Percentiles rank a stretch among this genome's conserved stretches.
Conservation (phyloP, 2,113 vertebrate species). For the Todiramphus saurophagus region DNA sequence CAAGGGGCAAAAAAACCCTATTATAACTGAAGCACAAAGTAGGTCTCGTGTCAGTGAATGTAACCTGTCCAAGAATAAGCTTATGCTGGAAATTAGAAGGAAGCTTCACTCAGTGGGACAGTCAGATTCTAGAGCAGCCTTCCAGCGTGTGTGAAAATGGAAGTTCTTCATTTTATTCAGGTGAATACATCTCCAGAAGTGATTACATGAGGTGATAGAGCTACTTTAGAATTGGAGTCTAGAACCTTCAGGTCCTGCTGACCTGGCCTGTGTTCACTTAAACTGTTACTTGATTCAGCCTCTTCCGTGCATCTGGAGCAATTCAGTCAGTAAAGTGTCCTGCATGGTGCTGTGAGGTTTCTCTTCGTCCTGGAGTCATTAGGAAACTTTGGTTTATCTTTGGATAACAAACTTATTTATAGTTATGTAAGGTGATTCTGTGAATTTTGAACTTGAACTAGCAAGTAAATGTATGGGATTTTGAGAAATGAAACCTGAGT, state of each 20-base stretch:
- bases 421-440: background rate
- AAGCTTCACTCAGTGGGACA: background rate
- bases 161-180: background rate
- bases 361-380: background rate
- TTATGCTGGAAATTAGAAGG: background rate
- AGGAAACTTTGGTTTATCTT: background rate
- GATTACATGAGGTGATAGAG: background rate
- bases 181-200: background rate
- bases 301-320: background rate
- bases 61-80: background rate
- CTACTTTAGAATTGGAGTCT: background rate
- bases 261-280: background rate
- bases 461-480: background rate
- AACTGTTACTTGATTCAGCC: background rate
- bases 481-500: background rate
- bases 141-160: background rate
- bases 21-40: background rate
- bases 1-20: accelerated
- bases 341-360: background rate
- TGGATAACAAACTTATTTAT: background rate
- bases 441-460: background rate
- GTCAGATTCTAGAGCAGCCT: background rate
- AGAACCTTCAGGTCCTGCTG: background rate
- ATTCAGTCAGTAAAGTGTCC: background rate
- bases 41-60: background rate